phyloP scores from a whole-genome alignment of 2,797 vertebrate species.

The Hippoglossus hippoglossus region DNA sequence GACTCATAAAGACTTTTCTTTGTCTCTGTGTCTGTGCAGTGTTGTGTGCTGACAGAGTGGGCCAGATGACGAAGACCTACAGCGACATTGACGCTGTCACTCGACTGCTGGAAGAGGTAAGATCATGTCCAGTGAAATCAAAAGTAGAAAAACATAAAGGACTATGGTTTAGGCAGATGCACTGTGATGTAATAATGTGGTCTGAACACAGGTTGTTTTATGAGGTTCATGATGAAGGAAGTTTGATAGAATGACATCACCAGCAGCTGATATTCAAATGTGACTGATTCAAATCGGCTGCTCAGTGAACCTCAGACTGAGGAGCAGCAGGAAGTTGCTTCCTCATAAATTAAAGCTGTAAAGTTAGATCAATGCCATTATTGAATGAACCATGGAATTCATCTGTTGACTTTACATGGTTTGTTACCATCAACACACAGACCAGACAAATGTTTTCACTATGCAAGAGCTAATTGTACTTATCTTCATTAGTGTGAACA shows the following conservation, averaged over 20 bases:
- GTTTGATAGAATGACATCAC: conserved; percentile 12
- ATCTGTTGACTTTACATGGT: not conserved
- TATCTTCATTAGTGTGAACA: not conserved
- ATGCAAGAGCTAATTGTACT: not conserved
- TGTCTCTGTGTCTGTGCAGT: conserved; percentile 78
- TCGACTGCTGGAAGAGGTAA: conserved; percentile 97
- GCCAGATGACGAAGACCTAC: conserved; percentile 99
- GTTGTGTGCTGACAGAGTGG: conserved; percentile 98
- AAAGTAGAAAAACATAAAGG: not conserved
- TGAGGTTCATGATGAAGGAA: conserved; percentile 2
- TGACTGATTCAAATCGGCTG: conserved; percentile 37
- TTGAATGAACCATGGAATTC: conserved; percentile 19
- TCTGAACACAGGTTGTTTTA: conserved; percentile 12
- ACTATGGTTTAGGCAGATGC: not conserved
- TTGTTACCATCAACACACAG: conserved; percentile 7
- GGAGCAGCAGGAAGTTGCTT: conserved; percentile 7
- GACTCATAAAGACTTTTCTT: not conserved
- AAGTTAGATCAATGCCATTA: not conserved
- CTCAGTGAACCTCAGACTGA: not conserved
- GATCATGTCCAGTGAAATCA: conserved; percentile 31
- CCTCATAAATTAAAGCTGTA: conserved; percentile 18
- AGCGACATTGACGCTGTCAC: conserved; percentile 98
- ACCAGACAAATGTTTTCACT: not conserved
- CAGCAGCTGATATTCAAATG: conserved; percentile 45
- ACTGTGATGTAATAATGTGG: not conserved